Percentiles rank a stretch among this genome's conserved stretches.
Conservation (phyloP, 2,113 vertebrate species). For the Vulpes ferrilata region DNA sequence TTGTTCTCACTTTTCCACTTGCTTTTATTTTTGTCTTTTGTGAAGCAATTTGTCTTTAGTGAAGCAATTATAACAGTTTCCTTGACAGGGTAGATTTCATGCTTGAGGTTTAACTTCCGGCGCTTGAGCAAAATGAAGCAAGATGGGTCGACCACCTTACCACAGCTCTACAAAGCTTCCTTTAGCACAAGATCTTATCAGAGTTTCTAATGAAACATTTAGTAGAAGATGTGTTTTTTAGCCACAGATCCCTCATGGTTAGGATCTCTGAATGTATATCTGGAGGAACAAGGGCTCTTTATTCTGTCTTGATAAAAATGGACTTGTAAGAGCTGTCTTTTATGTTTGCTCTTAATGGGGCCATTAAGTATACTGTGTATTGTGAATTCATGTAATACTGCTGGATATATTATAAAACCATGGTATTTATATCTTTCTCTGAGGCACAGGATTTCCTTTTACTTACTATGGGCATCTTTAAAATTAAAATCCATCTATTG, state of each 20-base stretch:
- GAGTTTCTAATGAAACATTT: slow-evolving; percentile 33
- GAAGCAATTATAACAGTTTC: slow-evolving; percentile 44
- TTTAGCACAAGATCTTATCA: slow-evolving; percentile 63
- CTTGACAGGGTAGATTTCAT: slow-evolving; percentile 6
- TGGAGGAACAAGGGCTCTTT: slow-evolving; percentile 63
- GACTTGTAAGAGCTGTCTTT: slow-evolving; percentile 49
- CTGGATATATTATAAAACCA: neutral
- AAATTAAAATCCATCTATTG: slow-evolving; percentile 14
- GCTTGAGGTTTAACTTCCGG: slow-evolving; percentile 62
- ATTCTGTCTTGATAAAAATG: slow-evolving; percentile 50
- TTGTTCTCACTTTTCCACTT: neutral
- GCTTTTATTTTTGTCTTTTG: slow-evolving; percentile 40
- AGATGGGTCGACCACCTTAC: neutral
- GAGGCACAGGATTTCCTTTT: slow-evolving; percentile 26
- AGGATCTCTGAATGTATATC: slow-evolving; percentile 61
- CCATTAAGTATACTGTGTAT: slow-evolving; percentile 32
- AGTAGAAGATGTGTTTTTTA: neutral
- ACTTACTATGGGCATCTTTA: neutral
- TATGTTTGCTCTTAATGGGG: slow-evolving; percentile 34
- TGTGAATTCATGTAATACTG: slow-evolving; percentile 55
- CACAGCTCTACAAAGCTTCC: slow-evolving; percentile 49
- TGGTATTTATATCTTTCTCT: slow-evolving; percentile 46
- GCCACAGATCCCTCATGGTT: slow-evolving; percentile 38
- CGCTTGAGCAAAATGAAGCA: slow-evolving; percentile 24
- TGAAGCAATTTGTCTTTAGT: slow-evolving; percentile 31